A percentile compares a stretch with the other conserved stretches of the same genome.
Conservation (phyloP, 2,113 vertebrate genomes). For the Monopterus albus region DNA sequence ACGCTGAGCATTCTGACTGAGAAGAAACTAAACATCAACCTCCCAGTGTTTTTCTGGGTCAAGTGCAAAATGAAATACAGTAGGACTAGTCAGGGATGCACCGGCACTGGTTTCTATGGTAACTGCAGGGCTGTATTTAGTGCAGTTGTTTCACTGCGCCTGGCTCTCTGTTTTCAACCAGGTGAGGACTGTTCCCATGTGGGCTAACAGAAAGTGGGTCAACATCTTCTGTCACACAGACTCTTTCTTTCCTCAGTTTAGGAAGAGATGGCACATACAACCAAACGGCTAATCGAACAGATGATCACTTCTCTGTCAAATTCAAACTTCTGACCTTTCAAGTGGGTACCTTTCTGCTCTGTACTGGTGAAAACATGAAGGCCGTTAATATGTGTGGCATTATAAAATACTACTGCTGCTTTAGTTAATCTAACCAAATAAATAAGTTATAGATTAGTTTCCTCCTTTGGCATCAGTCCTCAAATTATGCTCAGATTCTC, state of each 20-base stretch:
- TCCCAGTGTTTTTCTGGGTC: constrained; percentile 77
- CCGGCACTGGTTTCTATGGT: constrained; percentile 79
- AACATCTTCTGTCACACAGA: constrained; percentile 69
- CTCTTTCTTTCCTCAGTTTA: too few relatives aligned
- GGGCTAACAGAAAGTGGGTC: constrained; percentile 76
- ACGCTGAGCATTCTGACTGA: constrained; percentile 52
- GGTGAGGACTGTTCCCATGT: constrained; percentile 69
- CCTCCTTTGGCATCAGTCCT: too few relatives aligned
- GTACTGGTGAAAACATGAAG: neutral
- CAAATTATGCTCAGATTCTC: too few relatives aligned
- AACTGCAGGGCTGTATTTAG: constrained; percentile 81
- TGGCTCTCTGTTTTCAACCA: constrained; percentile 69
- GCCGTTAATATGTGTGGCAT: too few relatives aligned
- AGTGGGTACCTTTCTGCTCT: constrained; percentile 2
- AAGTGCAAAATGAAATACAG: constrained; percentile 82
- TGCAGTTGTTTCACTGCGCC: constrained; percentile 75
- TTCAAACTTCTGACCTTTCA: constrained; percentile 25
- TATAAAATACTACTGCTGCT: neutral
- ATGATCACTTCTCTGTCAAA: constrained; percentile 23
- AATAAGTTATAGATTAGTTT: neutral
- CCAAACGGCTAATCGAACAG: constrained; percentile 21
- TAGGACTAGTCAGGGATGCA: constrained; percentile 77
- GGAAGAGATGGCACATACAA: constrained; percentile 43
- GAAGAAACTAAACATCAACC: constrained; percentile 60
- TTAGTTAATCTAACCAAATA: neutral